Percentiles rank a stretch among this genome's conserved stretches.
These are phyloP conservation scores for Sciurus niger DNA, from an alignment of 2,113 vertebrate genomes.

Conservation along the genomic window DNA sequence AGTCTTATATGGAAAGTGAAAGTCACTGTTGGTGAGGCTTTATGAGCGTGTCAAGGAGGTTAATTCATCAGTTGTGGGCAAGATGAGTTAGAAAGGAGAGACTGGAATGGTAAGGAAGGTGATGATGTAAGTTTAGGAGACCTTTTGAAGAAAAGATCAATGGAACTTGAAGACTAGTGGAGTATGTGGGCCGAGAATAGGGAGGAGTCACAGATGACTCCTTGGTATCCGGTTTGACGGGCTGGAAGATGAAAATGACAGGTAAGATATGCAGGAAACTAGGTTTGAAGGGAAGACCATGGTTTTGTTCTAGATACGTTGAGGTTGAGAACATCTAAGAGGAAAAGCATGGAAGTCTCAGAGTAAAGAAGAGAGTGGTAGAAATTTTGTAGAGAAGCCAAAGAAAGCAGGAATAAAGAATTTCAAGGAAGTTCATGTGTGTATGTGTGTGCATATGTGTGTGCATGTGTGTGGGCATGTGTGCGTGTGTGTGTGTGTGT, in stretches of 20 bases:
- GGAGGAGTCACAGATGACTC: background rate
- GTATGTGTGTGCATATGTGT: background rate
- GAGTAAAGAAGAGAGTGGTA: background rate
- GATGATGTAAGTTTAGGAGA: background rate
- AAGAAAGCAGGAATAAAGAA: slow-evolving; percentile 11
- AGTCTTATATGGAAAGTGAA: background rate
- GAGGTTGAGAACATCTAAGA: background rate
- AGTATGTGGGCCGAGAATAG: background rate
- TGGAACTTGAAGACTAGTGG: background rate
- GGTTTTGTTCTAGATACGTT: background rate
- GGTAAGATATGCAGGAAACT: background rate
- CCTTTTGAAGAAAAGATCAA: background rate
- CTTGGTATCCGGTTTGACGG: background rate
- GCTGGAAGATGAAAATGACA: background rate
- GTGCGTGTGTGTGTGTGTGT: too few relatives aligned
- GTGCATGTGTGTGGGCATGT: background rate
- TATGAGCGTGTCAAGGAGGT: background rate
- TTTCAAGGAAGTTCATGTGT: background rate
- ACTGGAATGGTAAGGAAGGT: background rate
- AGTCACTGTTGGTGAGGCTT: background rate
- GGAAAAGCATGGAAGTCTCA: background rate
- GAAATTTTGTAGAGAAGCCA: background rate
- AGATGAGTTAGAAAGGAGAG: background rate
- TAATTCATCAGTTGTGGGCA: background rate
- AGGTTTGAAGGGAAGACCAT: background rate